Base-by-base conservation (phyloP, 2,797 vertebrate genomes). In the Notamacropus eugenii region DNA sequence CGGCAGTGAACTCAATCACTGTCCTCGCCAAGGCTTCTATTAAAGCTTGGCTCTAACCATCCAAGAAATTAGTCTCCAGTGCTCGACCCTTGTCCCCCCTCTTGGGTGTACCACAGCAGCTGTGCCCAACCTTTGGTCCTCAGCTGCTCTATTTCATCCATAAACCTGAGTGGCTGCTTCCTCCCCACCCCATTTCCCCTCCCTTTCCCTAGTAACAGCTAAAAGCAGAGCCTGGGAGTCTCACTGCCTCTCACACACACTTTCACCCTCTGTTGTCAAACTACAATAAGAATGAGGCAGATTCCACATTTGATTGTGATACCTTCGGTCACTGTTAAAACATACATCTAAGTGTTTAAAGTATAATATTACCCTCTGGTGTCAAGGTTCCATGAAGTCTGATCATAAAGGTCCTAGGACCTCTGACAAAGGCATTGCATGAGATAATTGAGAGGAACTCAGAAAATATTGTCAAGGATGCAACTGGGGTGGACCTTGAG, bases 31-130 rank as follows among this genome's bases (percentile, higher is more conserved):
- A 98, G 98, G 90, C 97, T 98, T 97, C 97, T 98, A 96, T 98
- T 98, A 98, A 98, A 98, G 97, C 98, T 98, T 98, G 97, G 96
- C 97, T 98, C 97, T 98, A 98, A 97, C 94, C 98, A 98, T 98
- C 97, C 97, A 97, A 97, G 97, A 98, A 98, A 98, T 98, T 98
- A 97, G 98, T 98, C 98, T 97, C 96, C 59, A 11, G 56, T 97
- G 93, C 96, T 96, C 34, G 95, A 98, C 98, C 98, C 98, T 97
- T 95, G 94, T 52, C 40, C 95, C 98, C 97, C 96, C 19, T 3
- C 22, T 95, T 95, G 87, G 93, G 95, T 27, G 6, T 92, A 98
- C 97, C 97, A 94, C 95, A 97, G 97, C 98, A 97, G 98, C 97
- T 97, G 54, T 95, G 62, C 82, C 91, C 96, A 96, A 95, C 93